Conservation (phyloP, 2,888 invertebrate genomes). For the Itoplectis maculator region DNA sequence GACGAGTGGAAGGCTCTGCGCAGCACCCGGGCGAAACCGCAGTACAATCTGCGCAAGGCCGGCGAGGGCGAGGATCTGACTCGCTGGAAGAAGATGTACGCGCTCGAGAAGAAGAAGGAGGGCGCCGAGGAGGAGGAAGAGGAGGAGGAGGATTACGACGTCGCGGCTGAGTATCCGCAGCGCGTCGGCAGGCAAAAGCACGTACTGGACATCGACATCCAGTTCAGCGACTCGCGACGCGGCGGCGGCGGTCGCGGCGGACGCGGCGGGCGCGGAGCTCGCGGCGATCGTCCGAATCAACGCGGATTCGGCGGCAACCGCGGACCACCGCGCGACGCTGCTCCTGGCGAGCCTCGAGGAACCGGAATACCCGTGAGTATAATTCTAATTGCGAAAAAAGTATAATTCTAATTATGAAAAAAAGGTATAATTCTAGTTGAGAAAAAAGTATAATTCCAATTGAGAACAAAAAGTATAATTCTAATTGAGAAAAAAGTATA, state of each 20-base stretch:
- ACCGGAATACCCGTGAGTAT: slow-evolving; percentile 75
- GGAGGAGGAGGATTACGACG: slow-evolving; percentile 90
- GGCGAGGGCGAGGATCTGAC: slow-evolving; percentile 96
- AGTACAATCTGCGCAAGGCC: slow-evolving; percentile 96
- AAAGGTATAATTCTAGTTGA: slow-evolving; percentile 63
- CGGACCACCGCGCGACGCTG: slow-evolving; percentile 79
- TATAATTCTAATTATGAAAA: background rate
- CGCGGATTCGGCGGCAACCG: slow-evolving; percentile 83
- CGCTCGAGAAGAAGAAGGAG: slow-evolving; percentile 91
- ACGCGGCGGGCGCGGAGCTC: slow-evolving; percentile 87
- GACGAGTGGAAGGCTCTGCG: slow-evolving; percentile 97
- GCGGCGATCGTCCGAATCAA: slow-evolving; percentile 81
- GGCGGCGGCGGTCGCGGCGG: slow-evolving; percentile 89
- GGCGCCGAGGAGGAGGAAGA: slow-evolving; percentile 88
- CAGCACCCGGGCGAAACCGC: slow-evolving; percentile 92
- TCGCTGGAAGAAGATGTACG: slow-evolving; percentile 97
- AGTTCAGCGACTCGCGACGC: slow-evolving; percentile 92
- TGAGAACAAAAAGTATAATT: slow-evolving; percentile 64
- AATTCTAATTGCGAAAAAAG: too few relatives aligned
- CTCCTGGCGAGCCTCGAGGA: slow-evolving; percentile 80
- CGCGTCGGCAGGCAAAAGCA: slow-evolving; percentile 95
- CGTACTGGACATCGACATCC: slow-evolving; percentile 94
- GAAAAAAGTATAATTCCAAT: too few relatives aligned
- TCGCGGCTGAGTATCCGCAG: slow-evolving; percentile 91
- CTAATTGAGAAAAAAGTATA: too few relatives aligned